Evolutionary conservation across 2,797 vertebrate genomes (phyloP).

Genomic region (Melanotaenia maccullochi): DNA sequence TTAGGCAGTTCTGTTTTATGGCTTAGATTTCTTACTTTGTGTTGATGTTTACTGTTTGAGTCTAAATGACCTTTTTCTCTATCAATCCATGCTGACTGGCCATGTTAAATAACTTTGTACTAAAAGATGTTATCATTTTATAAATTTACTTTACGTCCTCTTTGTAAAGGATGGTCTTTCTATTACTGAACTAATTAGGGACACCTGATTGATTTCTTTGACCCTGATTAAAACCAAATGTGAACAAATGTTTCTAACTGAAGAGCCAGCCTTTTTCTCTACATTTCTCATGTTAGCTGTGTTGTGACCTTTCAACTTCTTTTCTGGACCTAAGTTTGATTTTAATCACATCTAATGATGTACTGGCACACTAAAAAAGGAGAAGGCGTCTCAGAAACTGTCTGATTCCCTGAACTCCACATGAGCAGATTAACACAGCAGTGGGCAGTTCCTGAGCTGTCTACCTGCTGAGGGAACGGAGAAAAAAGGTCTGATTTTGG

Average conservation of each 20-base stretch:
- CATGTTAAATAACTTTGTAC: neutral
- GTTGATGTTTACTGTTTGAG: neutral
- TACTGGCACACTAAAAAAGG: conserved; percentile 41
- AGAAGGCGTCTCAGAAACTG: conserved; percentile 27
- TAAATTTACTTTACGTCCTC: no score
- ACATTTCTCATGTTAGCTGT: conserved; percentile 13
- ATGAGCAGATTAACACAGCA: conserved; percentile 75
- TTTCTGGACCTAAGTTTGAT: conserved; percentile 59
- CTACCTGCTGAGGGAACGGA: conserved; percentile 45
- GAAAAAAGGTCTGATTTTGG: conserved; percentile 19
- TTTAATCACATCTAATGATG: conserved; percentile 79
- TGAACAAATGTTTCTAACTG: neutral
- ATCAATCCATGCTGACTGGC: neutral
- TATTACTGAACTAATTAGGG: conserved; percentile 1
- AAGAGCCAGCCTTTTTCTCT: neutral
- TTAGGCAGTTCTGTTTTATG: neutral
- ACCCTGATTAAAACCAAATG: neutral
- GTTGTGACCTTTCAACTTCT: conserved; percentile 24
- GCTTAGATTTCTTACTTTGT: neutral
- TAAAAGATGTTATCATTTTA: neutral
- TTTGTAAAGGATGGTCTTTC: neutral
- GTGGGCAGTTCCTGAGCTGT: conserved; percentile 47
- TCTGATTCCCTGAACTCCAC: conserved; percentile 57
- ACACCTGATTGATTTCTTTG: neutral
- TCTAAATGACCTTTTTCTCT: neutral